Evolutionary conservation across 2,888 invertebrate species (phyloP).

Genomic region (Spilosoma lubricipeda): DNA sequence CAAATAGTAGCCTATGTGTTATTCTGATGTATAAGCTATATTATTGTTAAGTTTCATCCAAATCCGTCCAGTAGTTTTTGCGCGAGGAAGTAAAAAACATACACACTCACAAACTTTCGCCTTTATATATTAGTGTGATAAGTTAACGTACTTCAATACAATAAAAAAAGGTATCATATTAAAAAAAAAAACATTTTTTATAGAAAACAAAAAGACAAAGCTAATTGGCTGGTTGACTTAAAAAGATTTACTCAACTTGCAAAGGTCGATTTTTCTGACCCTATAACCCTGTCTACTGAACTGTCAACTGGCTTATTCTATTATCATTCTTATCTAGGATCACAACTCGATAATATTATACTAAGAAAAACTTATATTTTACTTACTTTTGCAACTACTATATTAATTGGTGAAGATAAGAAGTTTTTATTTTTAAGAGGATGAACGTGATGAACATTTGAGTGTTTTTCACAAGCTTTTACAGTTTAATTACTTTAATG

Average conservation of each 20-base stretch:
- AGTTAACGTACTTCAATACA: too few relatives aligned
- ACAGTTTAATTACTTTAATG: not conserved
- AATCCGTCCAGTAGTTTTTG: too few relatives aligned
- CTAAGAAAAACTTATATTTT: not conserved
- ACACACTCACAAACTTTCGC: too few relatives aligned
- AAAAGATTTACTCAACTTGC: conserved; percentile 9
- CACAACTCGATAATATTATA: not conserved
- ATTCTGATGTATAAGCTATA: too few relatives aligned
- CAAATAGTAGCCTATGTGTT: too few relatives aligned
- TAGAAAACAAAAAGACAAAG: not conserved
- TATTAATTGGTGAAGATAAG: not conserved
- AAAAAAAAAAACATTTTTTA: too few relatives aligned
- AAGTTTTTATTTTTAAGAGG: too few relatives aligned
- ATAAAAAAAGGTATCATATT: too few relatives aligned
- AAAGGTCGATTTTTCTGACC: conserved; percentile 1
- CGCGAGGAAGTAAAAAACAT: too few relatives aligned
- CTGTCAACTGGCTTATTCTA: not conserved
- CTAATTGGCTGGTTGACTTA: conserved; percentile 5
- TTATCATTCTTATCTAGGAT: not conserved
- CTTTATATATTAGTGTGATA: too few relatives aligned
- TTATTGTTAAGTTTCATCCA: too few relatives aligned
- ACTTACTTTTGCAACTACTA: not conserved
- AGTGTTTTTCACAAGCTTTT: not conserved
- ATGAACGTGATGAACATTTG: not conserved
- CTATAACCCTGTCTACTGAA: not conserved